Percentiles rank a stretch among this genome's conserved stretches.
Evolutionary conservation across 2,113 vertebrate species (phyloP).

Genomic region (Odobenus rosmarus): DNA sequence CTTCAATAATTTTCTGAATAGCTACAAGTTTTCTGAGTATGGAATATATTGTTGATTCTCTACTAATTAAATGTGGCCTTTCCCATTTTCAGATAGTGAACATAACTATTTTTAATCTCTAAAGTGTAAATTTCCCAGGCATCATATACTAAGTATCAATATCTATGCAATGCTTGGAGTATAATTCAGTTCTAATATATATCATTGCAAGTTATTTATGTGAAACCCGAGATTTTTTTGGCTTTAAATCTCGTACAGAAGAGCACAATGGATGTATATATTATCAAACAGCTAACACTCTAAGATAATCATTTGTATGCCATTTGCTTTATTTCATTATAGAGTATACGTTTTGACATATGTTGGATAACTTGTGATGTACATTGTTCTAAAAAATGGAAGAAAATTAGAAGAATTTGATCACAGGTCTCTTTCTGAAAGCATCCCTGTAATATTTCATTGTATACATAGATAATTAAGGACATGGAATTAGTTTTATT

Average conservation of each 20-base stretch:
- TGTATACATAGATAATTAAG: background rate
- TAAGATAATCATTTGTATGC: background rate
- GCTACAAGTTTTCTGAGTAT: conserved; percentile 5
- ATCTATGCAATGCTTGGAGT: background rate
- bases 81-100: conserved; percentile 27
- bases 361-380: background rate
- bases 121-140: background rate
- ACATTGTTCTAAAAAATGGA: background rate
- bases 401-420: background rate
- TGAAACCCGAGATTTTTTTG: background rate
- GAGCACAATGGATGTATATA: background rate
- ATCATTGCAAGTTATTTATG: background rate
- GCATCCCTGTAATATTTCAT: background rate
- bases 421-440: conserved; percentile 8
- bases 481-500: background rate
- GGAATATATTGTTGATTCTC: background rate
- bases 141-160: background rate
- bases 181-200: background rate
- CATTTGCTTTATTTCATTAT: background rate
- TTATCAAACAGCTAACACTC: background rate
- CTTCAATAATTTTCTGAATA: conserved; percentile 13
- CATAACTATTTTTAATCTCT: conserved; percentile 13
- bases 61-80: conserved; percentile 7
- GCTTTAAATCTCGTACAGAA: background rate
- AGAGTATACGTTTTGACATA: background rate